Conservation (phyloP, 2,888 invertebrate species). For the Apodemia mormo region DNA sequence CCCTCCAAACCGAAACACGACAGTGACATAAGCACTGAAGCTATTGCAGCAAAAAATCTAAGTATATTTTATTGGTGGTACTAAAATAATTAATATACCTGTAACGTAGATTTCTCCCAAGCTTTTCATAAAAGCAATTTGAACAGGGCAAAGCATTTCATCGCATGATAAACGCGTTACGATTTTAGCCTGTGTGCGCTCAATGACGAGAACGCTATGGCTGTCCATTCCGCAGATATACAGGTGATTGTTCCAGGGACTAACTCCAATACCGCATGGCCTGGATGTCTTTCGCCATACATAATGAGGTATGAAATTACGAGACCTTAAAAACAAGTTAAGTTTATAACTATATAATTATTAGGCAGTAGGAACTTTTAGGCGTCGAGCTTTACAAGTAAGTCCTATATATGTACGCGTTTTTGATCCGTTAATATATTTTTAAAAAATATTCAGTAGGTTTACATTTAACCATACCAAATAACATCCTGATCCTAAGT, state of each 20-base stretch:
- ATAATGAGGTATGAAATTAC: conserved; percentile 77
- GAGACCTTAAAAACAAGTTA: conserved; percentile 57
- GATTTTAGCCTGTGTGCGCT: conserved; percentile 73
- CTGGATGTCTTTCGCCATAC: conserved; percentile 82
- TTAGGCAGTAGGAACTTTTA: too few species aligned
- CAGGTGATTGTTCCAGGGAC: conserved; percentile 83
- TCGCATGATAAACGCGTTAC: conserved; percentile 75
- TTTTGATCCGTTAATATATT: too few species aligned
- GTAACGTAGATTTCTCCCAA: conserved; percentile 83
- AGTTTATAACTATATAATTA: too few species aligned
- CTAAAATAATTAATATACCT: conserved; percentile 50
- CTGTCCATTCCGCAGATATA: conserved; percentile 86
- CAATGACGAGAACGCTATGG: conserved; percentile 79
- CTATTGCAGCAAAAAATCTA: too few species aligned
- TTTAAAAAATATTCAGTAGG: too few species aligned
- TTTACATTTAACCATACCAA: too few species aligned
- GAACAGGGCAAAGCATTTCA: conserved; percentile 83
- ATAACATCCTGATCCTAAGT: too few species aligned
- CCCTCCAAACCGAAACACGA: too few species aligned
- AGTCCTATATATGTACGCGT: too few species aligned
- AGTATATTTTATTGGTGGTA: too few species aligned
- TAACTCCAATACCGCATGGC: conserved; percentile 85
- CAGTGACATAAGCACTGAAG: too few species aligned
- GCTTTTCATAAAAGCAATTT: conserved; percentile 81
- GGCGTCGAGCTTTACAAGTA: too few species aligned